Evolutionary conservation across 1,140 invertebrate species (phyloP).

Genomic region (Bombyx mandarina): DNA sequence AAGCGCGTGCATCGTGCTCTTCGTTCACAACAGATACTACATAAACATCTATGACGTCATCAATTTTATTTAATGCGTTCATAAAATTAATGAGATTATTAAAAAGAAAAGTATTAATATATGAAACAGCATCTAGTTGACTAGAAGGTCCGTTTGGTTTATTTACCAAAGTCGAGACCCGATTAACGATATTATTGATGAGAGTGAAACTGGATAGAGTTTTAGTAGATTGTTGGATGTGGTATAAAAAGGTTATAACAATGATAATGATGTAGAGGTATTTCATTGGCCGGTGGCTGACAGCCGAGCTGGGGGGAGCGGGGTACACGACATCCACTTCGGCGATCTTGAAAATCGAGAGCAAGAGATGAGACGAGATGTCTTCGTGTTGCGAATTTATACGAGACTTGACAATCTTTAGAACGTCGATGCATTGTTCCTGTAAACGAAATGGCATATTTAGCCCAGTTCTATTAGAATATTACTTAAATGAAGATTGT

Average conservation of each 20-base stretch:
- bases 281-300: slow-evolving; percentile 27
- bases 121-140: slow-evolving; percentile 40
- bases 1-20: slow-evolving; percentile 60
- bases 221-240: slow-evolving; percentile 25
- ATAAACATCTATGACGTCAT: slow-evolving; percentile 51
- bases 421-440: slow-evolving; percentile 86
- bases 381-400: slow-evolving; percentile 88
- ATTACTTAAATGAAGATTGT: too few relatives aligned
- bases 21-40: slow-evolving; percentile 43
- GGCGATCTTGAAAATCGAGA: slow-evolving; percentile 93
- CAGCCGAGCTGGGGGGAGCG: slow-evolving; percentile 49
- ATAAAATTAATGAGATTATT: slow-evolving; percentile 41
- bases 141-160: slow-evolving; percentile 10
- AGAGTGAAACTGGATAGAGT: slow-evolving; percentile 14
- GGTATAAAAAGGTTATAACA: slow-evolving; percentile 38
- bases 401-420: slow-evolving; percentile 84
- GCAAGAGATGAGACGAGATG: slow-evolving; percentile 85
- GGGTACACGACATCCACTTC: slow-evolving; percentile 84
- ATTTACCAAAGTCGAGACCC: slow-evolving; percentile 51
- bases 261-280: slow-evolving; percentile 40
- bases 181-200: slow-evolving; percentile 44
- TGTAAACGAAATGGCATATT: slow-evolving; percentile 59
- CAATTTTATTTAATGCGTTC: slow-evolving; percentile 57
- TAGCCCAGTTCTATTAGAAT: too few relatives aligned
- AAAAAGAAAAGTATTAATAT: slow-evolving; percentile 49